These are phyloP conservation scores for Drosophila rufa DNA, from an alignment of 1,140 invertebrate species.

Conservation along the genomic window DNA sequence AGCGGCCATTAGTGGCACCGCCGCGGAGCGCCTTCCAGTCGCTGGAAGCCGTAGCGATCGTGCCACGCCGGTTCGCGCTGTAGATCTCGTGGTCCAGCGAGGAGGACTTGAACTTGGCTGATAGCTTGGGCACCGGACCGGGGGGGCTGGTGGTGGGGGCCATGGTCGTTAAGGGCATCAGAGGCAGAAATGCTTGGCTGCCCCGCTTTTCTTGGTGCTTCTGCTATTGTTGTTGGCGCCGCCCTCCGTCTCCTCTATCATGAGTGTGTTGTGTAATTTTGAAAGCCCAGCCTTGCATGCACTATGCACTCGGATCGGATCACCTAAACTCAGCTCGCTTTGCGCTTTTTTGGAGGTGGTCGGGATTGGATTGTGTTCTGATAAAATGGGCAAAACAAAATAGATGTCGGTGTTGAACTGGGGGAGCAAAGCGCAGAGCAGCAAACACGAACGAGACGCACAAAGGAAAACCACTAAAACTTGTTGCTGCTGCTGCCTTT, in stretches of 20 bases:
- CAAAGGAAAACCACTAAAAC: conserved; percentile 68
- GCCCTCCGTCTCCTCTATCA: conserved; percentile 38
- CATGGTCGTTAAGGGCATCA: conserved; percentile 54
- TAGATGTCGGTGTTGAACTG: conserved; percentile 64
- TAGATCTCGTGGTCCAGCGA: conserved; percentile 80
- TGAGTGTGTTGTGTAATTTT: conserved; percentile 72
- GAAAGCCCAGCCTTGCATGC: conserved; percentile 52
- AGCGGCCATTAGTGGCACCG: conserved; percentile 49
- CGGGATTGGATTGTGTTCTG: conserved; percentile 49
- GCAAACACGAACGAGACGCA: conserved; percentile 63
- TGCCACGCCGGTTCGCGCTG: conserved; percentile 69
- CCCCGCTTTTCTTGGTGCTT: conserved; percentile 28
- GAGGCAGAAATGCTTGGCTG: conserved; percentile 47
- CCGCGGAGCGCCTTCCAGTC: conserved; percentile 70
- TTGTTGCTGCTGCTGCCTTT: conserved; percentile 56
- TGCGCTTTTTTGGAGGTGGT: conserved; percentile 71
- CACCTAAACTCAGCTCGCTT: conserved; percentile 43
- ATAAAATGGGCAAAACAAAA: conserved; percentile 77
- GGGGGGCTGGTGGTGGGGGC: conserved; percentile 49
- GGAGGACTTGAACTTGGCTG: conserved; percentile 73
- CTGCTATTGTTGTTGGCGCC: conserved; percentile 29
- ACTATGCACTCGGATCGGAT: conserved; percentile 36
- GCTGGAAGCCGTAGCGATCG: conserved; percentile 64
- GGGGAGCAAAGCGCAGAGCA: conserved; percentile 61
- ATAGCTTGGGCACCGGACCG: conserved; percentile 44